Evolutionary conservation across 2,797 vertebrate genomes (phyloP).

Genomic region (Xiphophorus birchmanni): DNA sequence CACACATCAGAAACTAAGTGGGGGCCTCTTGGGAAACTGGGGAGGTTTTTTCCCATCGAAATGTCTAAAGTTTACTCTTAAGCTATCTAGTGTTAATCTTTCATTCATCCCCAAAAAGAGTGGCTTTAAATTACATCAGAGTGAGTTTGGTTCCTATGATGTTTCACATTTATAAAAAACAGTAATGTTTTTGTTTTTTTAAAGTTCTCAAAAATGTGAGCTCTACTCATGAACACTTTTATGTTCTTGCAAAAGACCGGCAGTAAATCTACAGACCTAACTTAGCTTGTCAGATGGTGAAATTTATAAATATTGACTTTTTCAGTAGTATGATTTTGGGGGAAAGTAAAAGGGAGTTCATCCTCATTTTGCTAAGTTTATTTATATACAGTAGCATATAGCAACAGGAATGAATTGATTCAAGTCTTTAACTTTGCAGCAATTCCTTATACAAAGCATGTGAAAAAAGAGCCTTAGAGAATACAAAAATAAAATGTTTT

Average conservation of each 20-base stretch:
- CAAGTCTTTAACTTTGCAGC: background rate
- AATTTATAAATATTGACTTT: background rate
- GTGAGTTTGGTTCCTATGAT: background rate
- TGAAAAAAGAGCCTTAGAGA: background rate
- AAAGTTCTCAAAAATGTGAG: background rate
- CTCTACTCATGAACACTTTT: background rate
- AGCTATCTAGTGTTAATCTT: background rate
- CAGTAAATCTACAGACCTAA: background rate
- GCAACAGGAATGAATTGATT: background rate
- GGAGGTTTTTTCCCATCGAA: background rate
- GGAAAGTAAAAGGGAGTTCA: background rate
- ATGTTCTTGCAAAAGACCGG: background rate
- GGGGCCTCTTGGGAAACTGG: background rate
- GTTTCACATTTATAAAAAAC: background rate
- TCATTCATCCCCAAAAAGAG: background rate
- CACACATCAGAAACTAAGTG: background rate
- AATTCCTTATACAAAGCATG: background rate
- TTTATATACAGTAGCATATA: background rate
- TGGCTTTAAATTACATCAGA: background rate
- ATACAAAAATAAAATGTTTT: background rate
- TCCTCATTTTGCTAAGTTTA: background rate
- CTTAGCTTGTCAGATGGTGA: background rate
- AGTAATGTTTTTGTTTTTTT: background rate
- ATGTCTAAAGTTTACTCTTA: background rate
- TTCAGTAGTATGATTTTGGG: background rate